Evolutionary conservation across 2,888 invertebrate species (phyloP).

Genomic region (Plemyria rubiginata): DNA sequence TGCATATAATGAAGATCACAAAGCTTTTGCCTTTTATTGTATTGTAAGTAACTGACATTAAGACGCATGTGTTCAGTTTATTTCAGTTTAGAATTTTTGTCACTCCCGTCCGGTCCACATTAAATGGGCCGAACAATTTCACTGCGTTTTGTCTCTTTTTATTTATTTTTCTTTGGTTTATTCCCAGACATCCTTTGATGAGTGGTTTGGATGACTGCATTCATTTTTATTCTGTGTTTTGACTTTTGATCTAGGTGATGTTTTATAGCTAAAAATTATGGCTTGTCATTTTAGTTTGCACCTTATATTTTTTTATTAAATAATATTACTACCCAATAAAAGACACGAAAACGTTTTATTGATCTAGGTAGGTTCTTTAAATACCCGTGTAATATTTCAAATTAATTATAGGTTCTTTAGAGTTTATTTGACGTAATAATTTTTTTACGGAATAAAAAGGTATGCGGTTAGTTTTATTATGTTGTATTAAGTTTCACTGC

Average conservation of each 20-base stretch:
- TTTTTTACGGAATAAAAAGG: conserved; percentile 3
- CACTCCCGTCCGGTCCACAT: conserved; percentile 81
- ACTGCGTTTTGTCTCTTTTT: conserved; percentile 66
- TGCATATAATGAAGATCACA: conserved; percentile 10
- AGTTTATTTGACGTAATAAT: conserved; percentile 1
- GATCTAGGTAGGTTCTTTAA: conserved; percentile 3
- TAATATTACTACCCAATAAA: background rate
- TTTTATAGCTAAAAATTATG: conserved; percentile 37
- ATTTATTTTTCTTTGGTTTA: conserved; percentile 53
- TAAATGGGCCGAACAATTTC: conserved; percentile 83
- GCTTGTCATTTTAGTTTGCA: conserved; percentile 18
- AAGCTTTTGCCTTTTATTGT: conserved; percentile 38
- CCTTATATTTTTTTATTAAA: background rate
- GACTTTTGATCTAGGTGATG: conserved; percentile 42
- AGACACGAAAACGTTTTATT: conserved; percentile 11
- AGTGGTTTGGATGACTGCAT: conserved; percentile 59
- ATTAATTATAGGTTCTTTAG: conserved; percentile 1
- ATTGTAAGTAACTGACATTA: conserved; percentile 59
- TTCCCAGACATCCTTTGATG: conserved; percentile 80
- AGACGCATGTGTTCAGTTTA: conserved; percentile 80
- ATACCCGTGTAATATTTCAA: no score
- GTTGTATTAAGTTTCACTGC: conserved; percentile 24
- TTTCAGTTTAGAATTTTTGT: conserved; percentile 83
- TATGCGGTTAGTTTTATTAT: conserved; percentile 17
- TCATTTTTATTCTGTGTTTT: conserved; percentile 64